Conservation (phyloP, 2,797 vertebrate genomes). For the Myotis findleyi region DNA sequence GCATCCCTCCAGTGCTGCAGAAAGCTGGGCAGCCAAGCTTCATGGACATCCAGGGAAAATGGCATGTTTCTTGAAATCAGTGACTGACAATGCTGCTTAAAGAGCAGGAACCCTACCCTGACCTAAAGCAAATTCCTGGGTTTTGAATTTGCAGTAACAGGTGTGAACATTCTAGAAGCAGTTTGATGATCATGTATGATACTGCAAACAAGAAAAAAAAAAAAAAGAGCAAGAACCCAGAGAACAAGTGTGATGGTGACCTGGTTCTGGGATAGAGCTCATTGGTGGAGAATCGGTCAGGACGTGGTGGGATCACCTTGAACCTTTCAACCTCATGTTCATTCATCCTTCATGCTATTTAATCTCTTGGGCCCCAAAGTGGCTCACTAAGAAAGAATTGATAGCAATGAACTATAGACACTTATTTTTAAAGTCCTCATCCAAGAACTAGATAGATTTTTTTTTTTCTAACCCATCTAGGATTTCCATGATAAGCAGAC, state of each 20-base stretch:
- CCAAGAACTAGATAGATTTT: background rate
- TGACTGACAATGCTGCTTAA: background rate
- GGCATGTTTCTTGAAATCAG: background rate
- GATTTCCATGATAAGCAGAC: background rate
- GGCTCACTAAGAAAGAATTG: background rate
- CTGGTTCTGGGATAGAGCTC: background rate
- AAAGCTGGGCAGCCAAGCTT: background rate
- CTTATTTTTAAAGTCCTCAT: background rate
- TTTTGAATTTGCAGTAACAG: constrained; percentile 86
- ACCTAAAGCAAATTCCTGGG: constrained; percentile 84
- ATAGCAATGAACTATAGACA: background rate
- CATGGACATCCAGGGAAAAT: background rate
- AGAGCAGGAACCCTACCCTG: constrained; percentile 53
- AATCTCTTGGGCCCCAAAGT: background rate
- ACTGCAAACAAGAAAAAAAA: constrained; percentile 85
- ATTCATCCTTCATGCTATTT: background rate
- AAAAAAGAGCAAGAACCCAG: too few relatives aligned
- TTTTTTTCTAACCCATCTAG: background rate
- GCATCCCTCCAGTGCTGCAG: fast-evolving
- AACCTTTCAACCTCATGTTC: background rate
- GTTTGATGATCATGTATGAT: constrained; percentile 89
- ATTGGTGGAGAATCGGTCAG: fast-evolving
- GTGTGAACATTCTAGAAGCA: constrained; percentile 88
- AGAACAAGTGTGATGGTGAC: fast-evolving
- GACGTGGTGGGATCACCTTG: fast-evolving